These are phyloP conservation scores for Drosophila sturtevanti DNA, from an alignment of 1,140 invertebrate species.

Conservation along the genomic window DNA sequence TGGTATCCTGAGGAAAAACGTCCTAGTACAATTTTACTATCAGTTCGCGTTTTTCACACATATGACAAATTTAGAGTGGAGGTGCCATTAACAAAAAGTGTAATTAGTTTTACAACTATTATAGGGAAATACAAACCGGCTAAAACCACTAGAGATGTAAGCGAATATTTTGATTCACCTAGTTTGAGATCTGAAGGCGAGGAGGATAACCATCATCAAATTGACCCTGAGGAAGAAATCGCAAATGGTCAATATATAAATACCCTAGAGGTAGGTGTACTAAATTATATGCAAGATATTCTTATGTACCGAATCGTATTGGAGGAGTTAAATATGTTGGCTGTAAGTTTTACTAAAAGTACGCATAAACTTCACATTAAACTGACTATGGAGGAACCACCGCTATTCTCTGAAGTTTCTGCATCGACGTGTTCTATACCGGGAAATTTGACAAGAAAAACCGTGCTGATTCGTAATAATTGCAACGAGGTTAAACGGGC, in stretches of 20 bases:
- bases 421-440: constrained; percentile 22
- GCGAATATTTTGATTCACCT: background rate
- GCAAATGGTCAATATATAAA: constrained; percentile 14
- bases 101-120: background rate
- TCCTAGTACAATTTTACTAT: constrained; percentile 32
- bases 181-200: background rate
- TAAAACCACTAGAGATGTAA: background rate
- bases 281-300: constrained; percentile 8
- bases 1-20: constrained; percentile 53
- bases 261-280: background rate
- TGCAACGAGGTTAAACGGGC: background rate
- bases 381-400: background rate
- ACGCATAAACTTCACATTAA: constrained; percentile 35
- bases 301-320: constrained; percentile 34
- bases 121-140: constrained; percentile 34
- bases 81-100: background rate
- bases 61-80: constrained; percentile 1
- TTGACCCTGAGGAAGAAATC: constrained; percentile 8
- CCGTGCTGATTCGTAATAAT: constrained; percentile 48
- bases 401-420: constrained; percentile 7
- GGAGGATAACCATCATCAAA: background rate
- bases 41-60: constrained; percentile 25
- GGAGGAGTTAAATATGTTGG: constrained; percentile 26
- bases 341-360: constrained; percentile 21
- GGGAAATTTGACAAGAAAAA: background rate